These are phyloP conservation scores for Leptura quadrifasciata DNA, from an alignment of 2,888 invertebrate species.

Conservation along the genomic window DNA sequence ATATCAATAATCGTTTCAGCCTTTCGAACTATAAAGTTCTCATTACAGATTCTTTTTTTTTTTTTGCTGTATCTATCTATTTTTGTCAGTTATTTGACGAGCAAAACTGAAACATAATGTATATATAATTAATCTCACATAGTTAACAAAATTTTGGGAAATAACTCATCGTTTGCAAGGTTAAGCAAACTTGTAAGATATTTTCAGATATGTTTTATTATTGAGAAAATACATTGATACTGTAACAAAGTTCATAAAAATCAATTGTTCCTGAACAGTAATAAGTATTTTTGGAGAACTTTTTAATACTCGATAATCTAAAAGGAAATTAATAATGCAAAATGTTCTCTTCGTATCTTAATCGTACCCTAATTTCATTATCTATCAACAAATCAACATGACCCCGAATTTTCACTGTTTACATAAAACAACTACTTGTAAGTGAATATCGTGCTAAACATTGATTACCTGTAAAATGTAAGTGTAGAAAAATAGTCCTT, in stretches of 20 bases:
- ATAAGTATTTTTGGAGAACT: background rate
- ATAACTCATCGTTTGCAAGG: background rate
- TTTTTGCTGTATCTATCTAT: background rate
- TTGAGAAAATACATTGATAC: background rate
- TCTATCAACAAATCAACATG: no score
- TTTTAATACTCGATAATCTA: background rate
- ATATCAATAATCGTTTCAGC: no score
- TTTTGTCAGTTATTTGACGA: background rate
- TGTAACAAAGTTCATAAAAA: background rate
- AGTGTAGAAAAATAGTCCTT: conserved; percentile 14
- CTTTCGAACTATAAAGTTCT: no score
- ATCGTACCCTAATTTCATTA: no score
- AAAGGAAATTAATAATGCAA: background rate
- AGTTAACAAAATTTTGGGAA: background rate
- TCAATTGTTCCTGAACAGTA: background rate
- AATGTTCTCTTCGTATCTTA: background rate
- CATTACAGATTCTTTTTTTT: background rate
- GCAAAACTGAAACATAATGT: background rate
- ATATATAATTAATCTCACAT: background rate
- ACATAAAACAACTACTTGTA: no score
- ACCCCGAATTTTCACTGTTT: no score
- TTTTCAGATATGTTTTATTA: background rate
- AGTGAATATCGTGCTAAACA: no score
- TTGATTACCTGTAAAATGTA: no score
- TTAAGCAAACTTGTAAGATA: background rate